Percentiles rank a stretch among this genome's conserved stretches.
phyloP scores from a whole-genome alignment of 2,888 invertebrate genomes.

The Resseliella maxima region DNA sequence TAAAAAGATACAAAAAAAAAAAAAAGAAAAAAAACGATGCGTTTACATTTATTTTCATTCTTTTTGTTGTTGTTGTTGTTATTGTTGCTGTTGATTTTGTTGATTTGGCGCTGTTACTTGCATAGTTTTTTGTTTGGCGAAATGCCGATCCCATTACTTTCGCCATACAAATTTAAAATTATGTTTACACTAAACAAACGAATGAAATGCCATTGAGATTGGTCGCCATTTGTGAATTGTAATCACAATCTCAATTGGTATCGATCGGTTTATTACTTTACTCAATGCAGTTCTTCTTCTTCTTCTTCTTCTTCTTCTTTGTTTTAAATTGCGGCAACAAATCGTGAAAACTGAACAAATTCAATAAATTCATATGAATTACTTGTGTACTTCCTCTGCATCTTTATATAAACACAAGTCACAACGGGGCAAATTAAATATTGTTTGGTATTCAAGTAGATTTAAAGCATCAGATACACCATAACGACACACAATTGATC shows the following conservation, averaged over 20 bases:
- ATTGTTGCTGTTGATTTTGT: not conserved
- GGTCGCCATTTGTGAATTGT: not conserved
- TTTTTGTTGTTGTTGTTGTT: not conserved
- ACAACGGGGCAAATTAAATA: slow-evolving; percentile 47
- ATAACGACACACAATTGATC: not conserved
- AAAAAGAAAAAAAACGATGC: not conserved
- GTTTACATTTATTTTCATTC: not conserved
- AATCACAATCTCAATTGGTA: no score
- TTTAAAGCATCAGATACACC: slow-evolving; percentile 2
- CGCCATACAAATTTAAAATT: slow-evolving; percentile 30
- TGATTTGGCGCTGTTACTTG: not conserved
- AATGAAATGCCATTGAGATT: not conserved
- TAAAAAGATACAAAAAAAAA: not conserved
- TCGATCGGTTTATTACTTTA: not conserved
- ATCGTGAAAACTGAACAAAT: not conserved
- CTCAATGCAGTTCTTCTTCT: no score
- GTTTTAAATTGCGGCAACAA: not conserved
- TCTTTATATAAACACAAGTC: not conserved
- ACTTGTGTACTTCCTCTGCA: not conserved
- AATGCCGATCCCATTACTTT: slow-evolving; percentile 47
- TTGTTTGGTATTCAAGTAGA: not conserved
- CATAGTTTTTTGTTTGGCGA: not conserved
- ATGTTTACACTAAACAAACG: slow-evolving; percentile 26
- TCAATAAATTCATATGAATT: slow-evolving; percentile 11
- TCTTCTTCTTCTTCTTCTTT: not conserved